These are phyloP conservation scores for Rhopalosiphum maidis DNA, from an alignment of 1,140 invertebrate species.

Conservation along the genomic window DNA sequence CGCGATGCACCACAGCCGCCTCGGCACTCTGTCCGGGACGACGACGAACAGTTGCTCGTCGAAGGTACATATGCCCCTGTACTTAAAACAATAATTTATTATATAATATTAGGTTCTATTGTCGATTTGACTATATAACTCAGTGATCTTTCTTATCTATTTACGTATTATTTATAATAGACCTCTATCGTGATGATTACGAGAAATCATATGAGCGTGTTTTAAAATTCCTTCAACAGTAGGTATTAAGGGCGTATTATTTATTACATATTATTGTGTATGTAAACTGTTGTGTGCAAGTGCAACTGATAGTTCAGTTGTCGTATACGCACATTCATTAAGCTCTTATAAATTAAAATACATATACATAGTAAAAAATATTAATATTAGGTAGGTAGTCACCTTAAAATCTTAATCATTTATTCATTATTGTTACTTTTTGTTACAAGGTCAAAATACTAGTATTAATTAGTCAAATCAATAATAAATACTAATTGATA, in stretches of 20 bases:
- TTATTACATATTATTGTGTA: neutral
- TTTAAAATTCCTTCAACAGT: neutral
- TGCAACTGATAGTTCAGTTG: neutral
- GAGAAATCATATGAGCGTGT: neutral
- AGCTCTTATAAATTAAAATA: neutral
- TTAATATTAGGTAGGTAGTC: neutral
- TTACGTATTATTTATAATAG: neutral
- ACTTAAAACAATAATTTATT: constrained; percentile 3
- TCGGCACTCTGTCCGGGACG: constrained; percentile 60
- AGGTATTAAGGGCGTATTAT: neutral
- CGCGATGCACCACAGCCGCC: constrained; percentile 59
- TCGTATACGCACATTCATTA: neutral
- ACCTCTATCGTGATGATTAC: neutral
- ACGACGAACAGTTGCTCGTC: constrained; percentile 58
- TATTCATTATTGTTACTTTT: neutral
- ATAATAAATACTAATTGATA: neutral
- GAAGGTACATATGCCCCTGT: constrained; percentile 33
- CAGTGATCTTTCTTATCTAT: neutral
- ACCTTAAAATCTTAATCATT: neutral
- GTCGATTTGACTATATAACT: neutral
- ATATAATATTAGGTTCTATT: neutral
- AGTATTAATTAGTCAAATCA: neutral
- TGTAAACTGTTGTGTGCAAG: neutral
- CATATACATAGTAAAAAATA: neutral
- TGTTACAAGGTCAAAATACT: neutral